phyloP scores from a whole-genome alignment of 2,797 vertebrate species.

The Atherinosoma microstoma region DNA sequence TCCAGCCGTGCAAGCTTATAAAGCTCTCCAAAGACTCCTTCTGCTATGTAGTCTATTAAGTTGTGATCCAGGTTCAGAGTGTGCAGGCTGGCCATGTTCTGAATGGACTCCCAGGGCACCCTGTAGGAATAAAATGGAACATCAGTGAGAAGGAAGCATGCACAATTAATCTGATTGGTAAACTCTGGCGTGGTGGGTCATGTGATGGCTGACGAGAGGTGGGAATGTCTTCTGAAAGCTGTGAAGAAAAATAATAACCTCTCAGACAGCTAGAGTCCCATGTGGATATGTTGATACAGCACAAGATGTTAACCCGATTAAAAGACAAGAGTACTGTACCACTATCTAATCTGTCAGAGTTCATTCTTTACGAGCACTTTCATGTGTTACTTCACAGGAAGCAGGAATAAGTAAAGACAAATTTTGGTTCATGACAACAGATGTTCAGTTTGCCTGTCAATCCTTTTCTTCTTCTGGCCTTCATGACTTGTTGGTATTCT shows the following conservation, averaged over 20 bases:
- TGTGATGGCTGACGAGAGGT: background rate
- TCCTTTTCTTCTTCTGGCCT: slow-evolving; percentile 31
- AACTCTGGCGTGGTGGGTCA: background rate
- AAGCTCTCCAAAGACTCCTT: slow-evolving; percentile 90
- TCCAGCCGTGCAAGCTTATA: slow-evolving; percentile 92
- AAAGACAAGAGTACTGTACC: background rate
- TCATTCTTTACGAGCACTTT: slow-evolving; percentile 1
- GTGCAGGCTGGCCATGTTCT: slow-evolving; percentile 91
- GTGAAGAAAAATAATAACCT: background rate
- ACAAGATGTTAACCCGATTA: slow-evolving; percentile 17
- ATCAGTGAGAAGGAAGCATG: background rate
- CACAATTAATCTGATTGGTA: slow-evolving; percentile 19
- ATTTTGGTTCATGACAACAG: slow-evolving; percentile 49
- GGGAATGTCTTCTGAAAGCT: slow-evolving; percentile 9
- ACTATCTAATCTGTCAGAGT: slow-evolving; percentile 14
- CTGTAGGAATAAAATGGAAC: slow-evolving; percentile 48
- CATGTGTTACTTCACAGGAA: slow-evolving; percentile 9
- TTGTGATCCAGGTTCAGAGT: slow-evolving; percentile 95
- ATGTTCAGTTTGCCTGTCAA: slow-evolving; percentile 55
- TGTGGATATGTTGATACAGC: background rate
- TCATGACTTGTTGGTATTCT: slow-evolving; percentile 19
- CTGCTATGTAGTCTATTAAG: slow-evolving; percentile 90
- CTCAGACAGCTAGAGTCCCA: background rate
- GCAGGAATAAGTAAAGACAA: slow-evolving; percentile 31
- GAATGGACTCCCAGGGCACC: slow-evolving; percentile 92